These are phyloP conservation scores for Trichonephila inaurata DNA, from an alignment of 1,140 invertebrate genomes.

Conservation along the genomic window DNA sequence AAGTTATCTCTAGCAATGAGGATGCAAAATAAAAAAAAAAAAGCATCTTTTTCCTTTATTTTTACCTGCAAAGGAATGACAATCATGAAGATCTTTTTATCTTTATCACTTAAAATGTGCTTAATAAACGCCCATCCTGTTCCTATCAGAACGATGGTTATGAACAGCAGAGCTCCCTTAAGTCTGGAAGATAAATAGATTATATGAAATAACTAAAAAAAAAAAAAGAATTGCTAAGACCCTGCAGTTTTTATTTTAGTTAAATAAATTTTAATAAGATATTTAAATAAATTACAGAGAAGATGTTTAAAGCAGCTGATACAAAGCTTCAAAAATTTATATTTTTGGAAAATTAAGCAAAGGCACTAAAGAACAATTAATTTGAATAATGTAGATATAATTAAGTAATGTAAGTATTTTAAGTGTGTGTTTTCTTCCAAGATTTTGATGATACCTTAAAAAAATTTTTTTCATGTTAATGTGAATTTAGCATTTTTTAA, in stretches of 20 bases:
- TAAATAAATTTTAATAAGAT: neutral
- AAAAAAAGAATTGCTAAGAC: too few species aligned
- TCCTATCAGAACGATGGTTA: constrained; percentile 97
- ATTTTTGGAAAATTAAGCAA: too few species aligned
- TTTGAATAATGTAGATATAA: too few species aligned
- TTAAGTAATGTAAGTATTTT: too few species aligned
- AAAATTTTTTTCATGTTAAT: too few species aligned
- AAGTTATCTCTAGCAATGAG: constrained; percentile 29
- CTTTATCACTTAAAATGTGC: constrained; percentile 96
- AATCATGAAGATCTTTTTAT: constrained; percentile 99
- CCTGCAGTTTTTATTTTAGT: neutral
- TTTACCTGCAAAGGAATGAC: constrained; percentile 96
- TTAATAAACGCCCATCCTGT: constrained; percentile 99
- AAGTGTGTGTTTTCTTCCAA: too few species aligned
- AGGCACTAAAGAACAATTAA: too few species aligned
- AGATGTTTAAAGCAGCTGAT: neutral
- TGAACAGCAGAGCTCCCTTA: constrained; percentile 96
- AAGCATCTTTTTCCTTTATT: neutral
- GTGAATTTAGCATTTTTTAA: too few species aligned
- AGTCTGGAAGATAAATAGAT: constrained; percentile 82
- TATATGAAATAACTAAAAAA: too few species aligned
- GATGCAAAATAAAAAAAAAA: neutral
- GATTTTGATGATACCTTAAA: too few species aligned
- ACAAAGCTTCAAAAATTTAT: too few species aligned
- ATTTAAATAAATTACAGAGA: neutral